Evolutionary conservation across 2,888 invertebrate genomes (phyloP).

Genomic region (Xanthia icteritia): DNA sequence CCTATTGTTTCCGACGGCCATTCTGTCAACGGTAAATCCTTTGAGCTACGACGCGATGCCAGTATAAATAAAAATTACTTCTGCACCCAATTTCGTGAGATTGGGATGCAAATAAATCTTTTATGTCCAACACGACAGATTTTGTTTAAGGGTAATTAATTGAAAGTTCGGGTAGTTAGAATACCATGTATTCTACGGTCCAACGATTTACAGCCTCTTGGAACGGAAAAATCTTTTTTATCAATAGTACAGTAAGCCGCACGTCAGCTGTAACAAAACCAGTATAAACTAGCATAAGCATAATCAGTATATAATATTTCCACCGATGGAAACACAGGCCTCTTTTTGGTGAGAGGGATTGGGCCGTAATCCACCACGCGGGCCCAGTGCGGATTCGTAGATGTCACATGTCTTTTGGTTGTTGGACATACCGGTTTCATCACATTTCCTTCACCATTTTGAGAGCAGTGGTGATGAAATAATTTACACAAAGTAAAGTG

Average conservation of each 20-base stretch:
- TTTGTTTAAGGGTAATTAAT: not conserved
- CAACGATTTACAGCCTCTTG: not conserved
- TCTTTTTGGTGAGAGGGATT: not conserved
- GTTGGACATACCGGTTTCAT: not conserved
- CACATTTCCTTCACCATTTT: not conserved
- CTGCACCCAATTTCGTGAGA: conserved; percentile 19
- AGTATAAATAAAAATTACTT: conserved; percentile 50
- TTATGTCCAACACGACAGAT: conserved; percentile 21
- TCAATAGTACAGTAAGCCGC: not conserved
- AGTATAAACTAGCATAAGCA: not conserved
- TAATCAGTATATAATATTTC: not conserved
- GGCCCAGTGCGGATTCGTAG: not conserved
- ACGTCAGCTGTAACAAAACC: not conserved
- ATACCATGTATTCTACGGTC: not conserved
- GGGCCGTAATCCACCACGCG: not conserved
- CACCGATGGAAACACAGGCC: not conserved
- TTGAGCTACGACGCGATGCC: conserved; percentile 23
- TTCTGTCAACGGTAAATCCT: conserved; percentile 40
- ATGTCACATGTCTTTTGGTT: not conserved
- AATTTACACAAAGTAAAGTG: not conserved
- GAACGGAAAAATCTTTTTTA: not conserved
- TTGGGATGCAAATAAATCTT: conserved; percentile 39
- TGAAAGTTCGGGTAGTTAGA: not conserved
- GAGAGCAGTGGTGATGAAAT: not conserved
- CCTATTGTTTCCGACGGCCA: conserved; percentile 11